Evolutionary conservation across 2,113 vertebrate species (phyloP), one percentile per base, ranked within the genome.

Genomic region (Phalacrocorax carbo): DNA sequence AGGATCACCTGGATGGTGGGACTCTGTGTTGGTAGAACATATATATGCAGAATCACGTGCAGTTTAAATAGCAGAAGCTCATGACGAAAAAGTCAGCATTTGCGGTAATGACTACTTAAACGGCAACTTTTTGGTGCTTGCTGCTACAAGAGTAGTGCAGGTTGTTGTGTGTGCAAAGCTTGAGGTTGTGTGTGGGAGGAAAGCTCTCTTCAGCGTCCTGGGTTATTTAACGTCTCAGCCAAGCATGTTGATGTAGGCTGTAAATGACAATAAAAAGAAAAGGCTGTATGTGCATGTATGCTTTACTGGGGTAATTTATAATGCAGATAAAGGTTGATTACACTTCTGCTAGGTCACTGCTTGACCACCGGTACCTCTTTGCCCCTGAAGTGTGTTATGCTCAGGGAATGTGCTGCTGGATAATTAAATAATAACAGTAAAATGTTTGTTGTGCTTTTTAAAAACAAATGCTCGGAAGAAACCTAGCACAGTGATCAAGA

Each of bases 191-290:
- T 83, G 79, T 86, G 64, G 79, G 68, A 93, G 68, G 46, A 92
- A 40, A 83, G 79, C 68, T 86, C 21, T 54, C 36, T 86, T 87
- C 71, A 80, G 82, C 68, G 71, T 58, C 64, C 42, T 86, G 58
- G 42, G 4, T 93, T 89, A 72, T 96, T 95, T 48, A 88, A 36
- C 25, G 29, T 61, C 78, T 86, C 62, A 49, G 88, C 29, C 71
- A 60, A 42, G 51, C 1, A 25, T 78, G 73, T 27, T 60, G 85
- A 22, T 82, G 66, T 18, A 21, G 79, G 49, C 8, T 80, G 90
- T 91, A 94, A 85, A 70, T 46, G 72, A 22, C 51, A 80, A 66
- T 60, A 42, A 86, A 72, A 93, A 93, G 38, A 66, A 66, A 78
- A 89, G 26, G 52, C 58, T 72, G 27, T 27, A 15, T 82, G 7